These are phyloP conservation scores for Ophion obscuratus DNA, from an alignment of 2,888 invertebrate species.

Conservation along the genomic window DNA sequence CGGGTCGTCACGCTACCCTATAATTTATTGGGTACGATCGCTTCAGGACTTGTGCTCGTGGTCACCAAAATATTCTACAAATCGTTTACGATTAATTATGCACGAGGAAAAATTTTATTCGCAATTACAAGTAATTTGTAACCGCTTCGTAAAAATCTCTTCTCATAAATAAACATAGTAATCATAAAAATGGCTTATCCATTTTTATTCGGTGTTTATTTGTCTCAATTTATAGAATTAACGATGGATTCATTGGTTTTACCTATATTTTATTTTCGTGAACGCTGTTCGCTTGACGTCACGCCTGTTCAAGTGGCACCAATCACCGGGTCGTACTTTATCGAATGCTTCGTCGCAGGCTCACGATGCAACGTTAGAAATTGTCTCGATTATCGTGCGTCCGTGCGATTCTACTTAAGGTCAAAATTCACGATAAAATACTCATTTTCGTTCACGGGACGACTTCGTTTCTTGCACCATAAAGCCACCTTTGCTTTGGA, in stretches of 20 bases:
- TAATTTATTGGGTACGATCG: neutral
- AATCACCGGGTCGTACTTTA: neutral
- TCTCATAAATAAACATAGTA: neutral
- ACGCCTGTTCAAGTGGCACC: constrained; percentile 1
- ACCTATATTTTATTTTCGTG: too few relatives aligned
- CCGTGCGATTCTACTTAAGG: constrained; percentile 1
- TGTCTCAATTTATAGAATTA: neutral
- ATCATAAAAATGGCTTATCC: neutral
- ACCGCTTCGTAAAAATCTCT: neutral
- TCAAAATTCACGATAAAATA: constrained; percentile 9
- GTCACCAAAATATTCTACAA: neutral
- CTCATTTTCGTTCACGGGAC: too few relatives aligned
- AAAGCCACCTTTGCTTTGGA: too few relatives aligned
- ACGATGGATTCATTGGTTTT: neutral
- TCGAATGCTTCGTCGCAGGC: neutral
- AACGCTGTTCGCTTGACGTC: neutral
- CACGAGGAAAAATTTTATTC: neutral
- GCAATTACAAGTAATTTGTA: neutral
- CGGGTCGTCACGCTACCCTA: too few relatives aligned
- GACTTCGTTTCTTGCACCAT: too few relatives aligned
- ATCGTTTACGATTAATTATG: neutral
- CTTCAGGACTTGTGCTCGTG: neutral
- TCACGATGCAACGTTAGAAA: neutral
- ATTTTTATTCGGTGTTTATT: neutral
- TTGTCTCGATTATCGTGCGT: neutral